These are phyloP conservation scores for Xerus inauris DNA, from an alignment of 2,113 vertebrate genomes.

Conservation along the genomic window DNA sequence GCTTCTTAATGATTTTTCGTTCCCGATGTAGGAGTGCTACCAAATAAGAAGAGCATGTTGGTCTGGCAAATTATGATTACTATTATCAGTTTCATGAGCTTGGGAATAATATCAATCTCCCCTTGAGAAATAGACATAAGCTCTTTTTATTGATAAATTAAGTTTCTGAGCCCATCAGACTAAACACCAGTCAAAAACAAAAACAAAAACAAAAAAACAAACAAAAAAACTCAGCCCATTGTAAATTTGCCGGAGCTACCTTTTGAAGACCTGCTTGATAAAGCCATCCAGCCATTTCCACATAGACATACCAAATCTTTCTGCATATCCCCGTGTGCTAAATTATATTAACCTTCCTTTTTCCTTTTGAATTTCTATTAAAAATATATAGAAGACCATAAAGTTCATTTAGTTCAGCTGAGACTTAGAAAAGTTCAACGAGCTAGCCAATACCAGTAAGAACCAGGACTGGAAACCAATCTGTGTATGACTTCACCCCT, in stretches of 20 bases:
- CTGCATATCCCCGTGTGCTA: background rate
- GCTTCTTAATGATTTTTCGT: constrained; percentile 35
- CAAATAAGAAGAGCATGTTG: background rate
- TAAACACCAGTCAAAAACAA: background rate
- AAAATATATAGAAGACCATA: background rate
- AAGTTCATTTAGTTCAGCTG: background rate
- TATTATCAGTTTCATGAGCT: constrained; percentile 18
- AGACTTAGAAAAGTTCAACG: background rate
- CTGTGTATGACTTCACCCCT: background rate
- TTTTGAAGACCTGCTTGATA: background rate
- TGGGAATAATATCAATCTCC: background rate
- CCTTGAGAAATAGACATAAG: background rate
- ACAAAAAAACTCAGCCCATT: background rate
- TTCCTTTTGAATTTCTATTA: background rate
- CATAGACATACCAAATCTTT: background rate
- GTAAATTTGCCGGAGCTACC: background rate
- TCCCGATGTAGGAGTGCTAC: background rate
- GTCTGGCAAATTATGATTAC: background rate
- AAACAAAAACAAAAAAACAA: no score
- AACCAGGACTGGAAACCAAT: background rate
- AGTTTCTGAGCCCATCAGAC: background rate
- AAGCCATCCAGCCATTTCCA: background rate
- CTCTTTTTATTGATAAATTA: background rate
- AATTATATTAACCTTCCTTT: background rate
- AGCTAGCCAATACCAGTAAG: background rate